Conservation (phyloP, 2,113 vertebrate genomes). For the Thymallus thymallus region DNA sequence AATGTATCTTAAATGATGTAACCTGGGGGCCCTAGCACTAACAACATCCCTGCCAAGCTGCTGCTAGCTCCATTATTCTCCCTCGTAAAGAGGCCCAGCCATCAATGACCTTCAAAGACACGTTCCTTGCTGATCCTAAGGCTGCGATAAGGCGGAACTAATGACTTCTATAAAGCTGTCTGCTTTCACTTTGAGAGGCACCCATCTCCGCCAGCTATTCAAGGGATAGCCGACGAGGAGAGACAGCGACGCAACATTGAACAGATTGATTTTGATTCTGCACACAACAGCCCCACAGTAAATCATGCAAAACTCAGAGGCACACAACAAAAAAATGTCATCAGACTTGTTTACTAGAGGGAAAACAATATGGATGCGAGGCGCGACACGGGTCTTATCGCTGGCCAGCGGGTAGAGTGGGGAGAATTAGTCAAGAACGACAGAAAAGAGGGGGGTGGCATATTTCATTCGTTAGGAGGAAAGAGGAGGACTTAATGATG, state of each 20-base stretch:
- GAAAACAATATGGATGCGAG: constrained; percentile 59
- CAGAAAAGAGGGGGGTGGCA: constrained; percentile 15
- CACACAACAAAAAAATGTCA: constrained; percentile 45
- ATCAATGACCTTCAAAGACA: constrained; percentile 63
- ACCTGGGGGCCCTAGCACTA: not conserved
- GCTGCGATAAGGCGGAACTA: constrained; percentile 62
- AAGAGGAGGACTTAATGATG: not conserved
- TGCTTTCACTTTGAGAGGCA: constrained; percentile 51
- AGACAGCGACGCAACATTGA: constrained; percentile 67
- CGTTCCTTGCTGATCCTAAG: constrained; percentile 26
- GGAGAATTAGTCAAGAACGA: constrained; percentile 47
- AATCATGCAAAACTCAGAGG: constrained; percentile 57
- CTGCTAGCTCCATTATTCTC: not conserved
- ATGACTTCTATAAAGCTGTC: constrained; percentile 56
- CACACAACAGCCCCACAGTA: constrained; percentile 47
- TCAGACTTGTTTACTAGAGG: constrained; percentile 68
- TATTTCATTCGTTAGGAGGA: constrained; percentile 39
- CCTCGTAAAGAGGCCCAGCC: constrained; percentile 36
- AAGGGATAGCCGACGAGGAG: not conserved
- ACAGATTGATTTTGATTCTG: constrained; percentile 71
- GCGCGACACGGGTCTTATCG: constrained; percentile 39
- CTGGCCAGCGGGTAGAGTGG: constrained; percentile 27
- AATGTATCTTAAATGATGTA: not conserved
- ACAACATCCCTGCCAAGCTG: not conserved
- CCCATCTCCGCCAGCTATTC: constrained; percentile 14